These are phyloP conservation scores for Echinops telfairi DNA, from an alignment of 2,113 vertebrate genomes.

Conservation along the genomic window DNA sequence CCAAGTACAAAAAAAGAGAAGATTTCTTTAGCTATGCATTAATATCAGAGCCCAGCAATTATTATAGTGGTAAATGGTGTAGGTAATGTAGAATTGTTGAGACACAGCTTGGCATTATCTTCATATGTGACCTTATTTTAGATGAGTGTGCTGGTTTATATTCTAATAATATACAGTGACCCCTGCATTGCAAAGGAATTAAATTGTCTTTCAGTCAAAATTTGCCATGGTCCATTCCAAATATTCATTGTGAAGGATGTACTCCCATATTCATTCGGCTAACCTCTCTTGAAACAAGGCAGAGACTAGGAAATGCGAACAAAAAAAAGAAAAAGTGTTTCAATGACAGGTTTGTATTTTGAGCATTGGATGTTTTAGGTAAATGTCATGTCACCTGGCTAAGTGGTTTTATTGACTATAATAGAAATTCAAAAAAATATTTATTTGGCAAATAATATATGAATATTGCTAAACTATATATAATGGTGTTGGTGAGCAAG, in stretches of 20 bases:
- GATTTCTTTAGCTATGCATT: not conserved
- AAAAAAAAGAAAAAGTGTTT: slow-evolving; percentile 48
- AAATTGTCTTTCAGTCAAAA: slow-evolving; percentile 51
- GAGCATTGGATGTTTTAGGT: slow-evolving; percentile 18
- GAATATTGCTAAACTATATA: not conserved
- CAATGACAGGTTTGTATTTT: slow-evolving; percentile 26
- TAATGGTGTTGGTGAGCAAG: not conserved
- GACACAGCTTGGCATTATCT: slow-evolving; percentile 6
- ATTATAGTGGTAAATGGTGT: not conserved
- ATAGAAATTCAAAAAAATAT: slow-evolving; percentile 6
- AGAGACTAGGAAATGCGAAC: not conserved
- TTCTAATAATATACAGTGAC: not conserved
- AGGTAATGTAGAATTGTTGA: not conserved
- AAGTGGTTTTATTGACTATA: slow-evolving; percentile 1
- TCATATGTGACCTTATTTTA: not conserved
- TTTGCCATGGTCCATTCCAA: slow-evolving; percentile 58
- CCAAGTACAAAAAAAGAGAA: slow-evolving; percentile 7
- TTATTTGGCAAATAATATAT: not conserved
- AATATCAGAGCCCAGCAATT: not conserved
- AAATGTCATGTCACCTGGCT: slow-evolving; percentile 16
- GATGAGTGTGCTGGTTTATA: not conserved
- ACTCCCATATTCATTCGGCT: slow-evolving; percentile 55
- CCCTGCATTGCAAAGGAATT: slow-evolving; percentile 19
- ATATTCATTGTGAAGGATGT: slow-evolving; percentile 51
- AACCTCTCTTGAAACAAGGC: slow-evolving; percentile 49